These are phyloP conservation scores for Agrotis puta DNA, from an alignment of 2,888 invertebrate species.

Conservation along the genomic window DNA sequence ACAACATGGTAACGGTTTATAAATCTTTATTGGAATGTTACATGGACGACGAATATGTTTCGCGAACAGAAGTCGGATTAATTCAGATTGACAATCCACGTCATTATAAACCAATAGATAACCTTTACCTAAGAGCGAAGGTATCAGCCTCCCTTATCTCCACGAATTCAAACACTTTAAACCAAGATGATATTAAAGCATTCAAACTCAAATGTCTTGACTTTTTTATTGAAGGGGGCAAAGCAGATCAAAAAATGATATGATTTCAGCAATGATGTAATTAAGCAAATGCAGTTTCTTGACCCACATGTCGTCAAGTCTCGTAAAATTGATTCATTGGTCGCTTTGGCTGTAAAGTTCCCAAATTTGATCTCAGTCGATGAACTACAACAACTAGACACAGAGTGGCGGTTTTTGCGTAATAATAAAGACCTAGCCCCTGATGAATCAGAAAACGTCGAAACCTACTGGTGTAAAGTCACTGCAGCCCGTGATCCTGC, in stretches of 20 bases:
- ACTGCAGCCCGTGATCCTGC: no score
- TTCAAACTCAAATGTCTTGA: slow-evolving; percentile 3
- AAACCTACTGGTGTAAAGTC: no score
- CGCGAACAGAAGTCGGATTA: slow-evolving; percentile 1
- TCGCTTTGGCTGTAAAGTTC: slow-evolving; percentile 5
- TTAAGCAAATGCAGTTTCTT: slow-evolving; percentile 15
- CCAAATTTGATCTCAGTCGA: no score
- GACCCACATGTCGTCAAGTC: slow-evolving; percentile 12
- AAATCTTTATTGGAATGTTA: slow-evolving; percentile 2
- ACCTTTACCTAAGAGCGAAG: slow-evolving; percentile 9
- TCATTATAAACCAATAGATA: neutral
- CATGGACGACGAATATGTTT: slow-evolving; percentile 2
- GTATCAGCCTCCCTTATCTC: neutral
- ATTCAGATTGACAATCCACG: slow-evolving; percentile 5
- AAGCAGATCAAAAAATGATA: neutral
- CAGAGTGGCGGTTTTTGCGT: no score
- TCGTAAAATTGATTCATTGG: slow-evolving; percentile 6
- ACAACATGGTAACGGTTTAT: neutral
- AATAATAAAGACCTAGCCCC: no score
- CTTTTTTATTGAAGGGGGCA: slow-evolving; percentile 4
- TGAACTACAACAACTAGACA: no score
- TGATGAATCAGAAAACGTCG: no score
- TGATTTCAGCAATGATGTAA: neutral
- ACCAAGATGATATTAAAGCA: neutral
- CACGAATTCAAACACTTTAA: neutral